Percentiles rank a stretch among this genome's conserved stretches.
Evolutionary conservation across 2,797 vertebrate species (phyloP).

Genomic region (Diglossa cyanea): DNA sequence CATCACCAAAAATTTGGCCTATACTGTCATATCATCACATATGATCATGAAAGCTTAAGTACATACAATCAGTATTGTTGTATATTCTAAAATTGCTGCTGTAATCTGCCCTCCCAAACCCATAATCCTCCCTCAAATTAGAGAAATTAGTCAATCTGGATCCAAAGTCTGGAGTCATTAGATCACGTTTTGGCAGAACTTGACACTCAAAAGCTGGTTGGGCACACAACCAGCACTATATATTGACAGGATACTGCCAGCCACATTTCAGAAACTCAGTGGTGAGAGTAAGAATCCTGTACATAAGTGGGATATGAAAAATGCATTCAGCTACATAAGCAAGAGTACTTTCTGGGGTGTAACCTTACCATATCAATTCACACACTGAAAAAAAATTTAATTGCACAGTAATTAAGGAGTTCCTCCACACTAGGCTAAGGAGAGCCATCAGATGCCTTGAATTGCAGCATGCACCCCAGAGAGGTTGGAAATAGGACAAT

Average conservation of each 20-base stretch:
- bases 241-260: constrained; percentile 56
- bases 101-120: neutral
- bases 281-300: neutral
- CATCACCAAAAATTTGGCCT: rapidly evolving
- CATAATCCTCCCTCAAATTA: neutral
- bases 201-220: constrained; percentile 55
- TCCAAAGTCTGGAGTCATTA: constrained; percentile 64
- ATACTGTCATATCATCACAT: neutral
- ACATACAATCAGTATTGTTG: neutral
- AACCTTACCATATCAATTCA: neutral
- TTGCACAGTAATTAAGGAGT: neutral
- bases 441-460: neutral
- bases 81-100: neutral
- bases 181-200: constrained; percentile 74
- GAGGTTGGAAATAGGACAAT: neutral
- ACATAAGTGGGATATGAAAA: neutral
- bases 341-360: neutral
- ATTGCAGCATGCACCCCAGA: neutral
- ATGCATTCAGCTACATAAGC: neutral
- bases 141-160: constrained; percentile 23
- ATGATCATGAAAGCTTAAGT: neutral
- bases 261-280: neutral
- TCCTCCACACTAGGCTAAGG: neutral
- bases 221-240: constrained; percentile 72
- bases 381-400: neutral